Evolutionary conservation across 2,888 invertebrate species (phyloP).

Genomic region (Tipula lateralis): DNA sequence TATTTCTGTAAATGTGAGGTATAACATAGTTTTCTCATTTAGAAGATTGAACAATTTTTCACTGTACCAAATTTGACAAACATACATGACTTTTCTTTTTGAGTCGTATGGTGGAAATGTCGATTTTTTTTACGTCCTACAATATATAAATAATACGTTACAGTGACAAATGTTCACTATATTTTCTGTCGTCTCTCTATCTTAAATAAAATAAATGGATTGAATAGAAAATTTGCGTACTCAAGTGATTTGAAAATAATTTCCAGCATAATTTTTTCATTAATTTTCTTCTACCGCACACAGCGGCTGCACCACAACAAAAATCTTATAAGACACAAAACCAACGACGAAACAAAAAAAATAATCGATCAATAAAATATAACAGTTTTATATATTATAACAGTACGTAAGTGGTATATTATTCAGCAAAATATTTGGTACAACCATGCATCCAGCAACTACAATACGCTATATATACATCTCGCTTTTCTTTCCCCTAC

Average conservation of each 20-base stretch:
- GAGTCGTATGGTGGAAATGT: background rate
- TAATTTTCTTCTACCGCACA: background rate
- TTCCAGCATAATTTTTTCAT: background rate
- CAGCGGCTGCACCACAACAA: background rate
- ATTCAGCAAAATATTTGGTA: background rate
- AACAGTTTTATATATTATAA: background rate
- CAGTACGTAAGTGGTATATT: background rate
- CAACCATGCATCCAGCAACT: background rate
- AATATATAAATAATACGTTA: background rate
- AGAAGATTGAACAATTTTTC: background rate
- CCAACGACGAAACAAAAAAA: background rate
- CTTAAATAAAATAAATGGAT: background rate
- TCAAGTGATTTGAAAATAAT: background rate
- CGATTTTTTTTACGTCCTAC: background rate
- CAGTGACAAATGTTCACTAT: background rate
- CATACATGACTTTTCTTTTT: no score
- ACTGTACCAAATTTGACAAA: background rate
- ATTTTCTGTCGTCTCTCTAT: background rate
- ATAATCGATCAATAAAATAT: background rate
- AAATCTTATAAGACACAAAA: background rate
- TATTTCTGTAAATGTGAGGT: background rate
- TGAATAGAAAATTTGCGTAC: background rate
- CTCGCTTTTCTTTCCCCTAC: background rate
- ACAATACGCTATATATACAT: background rate
- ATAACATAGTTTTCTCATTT: background rate